A percentile compares a stretch with the other conserved stretches of the same genome.
Conservation (phyloP, 2,797 vertebrate genomes). For the Manis crassicaudata region DNA sequence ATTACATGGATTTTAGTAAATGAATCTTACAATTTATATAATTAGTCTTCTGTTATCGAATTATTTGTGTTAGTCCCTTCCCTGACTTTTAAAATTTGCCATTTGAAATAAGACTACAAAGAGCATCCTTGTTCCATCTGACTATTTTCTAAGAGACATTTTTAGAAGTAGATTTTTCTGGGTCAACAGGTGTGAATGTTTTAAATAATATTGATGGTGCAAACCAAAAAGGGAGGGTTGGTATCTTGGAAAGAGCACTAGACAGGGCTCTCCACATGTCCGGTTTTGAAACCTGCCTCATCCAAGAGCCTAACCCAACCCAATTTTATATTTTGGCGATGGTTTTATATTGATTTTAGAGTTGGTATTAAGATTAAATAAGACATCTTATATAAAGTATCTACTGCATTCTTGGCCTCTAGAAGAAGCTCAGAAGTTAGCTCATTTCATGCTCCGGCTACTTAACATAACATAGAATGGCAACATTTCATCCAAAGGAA, state of each 20-base stretch:
- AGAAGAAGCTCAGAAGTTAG: not conserved
- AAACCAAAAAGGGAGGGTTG: not conserved
- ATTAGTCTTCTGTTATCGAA: not conserved
- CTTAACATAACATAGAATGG: not conserved
- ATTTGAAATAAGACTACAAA: not conserved
- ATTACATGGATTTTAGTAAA: constrained; percentile 31
- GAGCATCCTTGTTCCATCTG: not conserved
- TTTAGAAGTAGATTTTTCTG: not conserved
- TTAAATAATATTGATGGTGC: not conserved
- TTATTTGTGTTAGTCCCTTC: not conserved
- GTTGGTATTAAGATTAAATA: not conserved
- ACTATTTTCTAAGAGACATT: not conserved
- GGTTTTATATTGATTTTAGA: constrained; percentile 1
- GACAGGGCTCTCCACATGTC: not conserved
- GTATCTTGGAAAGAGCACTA: not conserved
- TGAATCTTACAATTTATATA: not conserved
- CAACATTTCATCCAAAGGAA: not conserved
- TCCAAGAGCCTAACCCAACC: not conserved
- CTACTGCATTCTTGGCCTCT: not conserved
- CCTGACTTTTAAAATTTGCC: not conserved
- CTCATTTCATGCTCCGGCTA: not conserved
- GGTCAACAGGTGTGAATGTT: not conserved
- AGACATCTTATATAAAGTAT: not conserved
- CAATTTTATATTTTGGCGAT: not conserved
- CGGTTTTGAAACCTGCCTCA: not conserved